Conservation (phyloP, 2,888 invertebrate genomes). For the Polymixis flavicincta region DNA sequence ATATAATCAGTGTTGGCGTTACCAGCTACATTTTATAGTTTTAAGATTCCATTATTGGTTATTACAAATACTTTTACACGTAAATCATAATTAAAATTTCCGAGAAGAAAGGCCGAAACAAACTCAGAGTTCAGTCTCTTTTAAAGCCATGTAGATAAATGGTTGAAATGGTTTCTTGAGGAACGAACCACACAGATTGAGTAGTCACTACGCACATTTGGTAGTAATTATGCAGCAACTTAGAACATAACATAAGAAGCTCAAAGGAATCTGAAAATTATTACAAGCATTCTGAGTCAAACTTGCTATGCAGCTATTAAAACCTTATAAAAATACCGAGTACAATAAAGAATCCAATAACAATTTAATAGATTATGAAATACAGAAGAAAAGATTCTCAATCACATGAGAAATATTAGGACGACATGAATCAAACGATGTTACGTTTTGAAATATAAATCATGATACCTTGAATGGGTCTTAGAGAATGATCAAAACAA, state of each 20-base stretch:
- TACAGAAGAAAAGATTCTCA: conserved; percentile 14
- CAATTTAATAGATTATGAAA: conserved; percentile 28
- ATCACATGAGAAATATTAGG: conserved; percentile 6
- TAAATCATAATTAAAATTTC: too few species aligned
- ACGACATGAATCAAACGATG: conserved; percentile 24
- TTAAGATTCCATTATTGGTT: neutral
- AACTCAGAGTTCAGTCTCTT: too few species aligned
- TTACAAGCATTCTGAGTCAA: neutral
- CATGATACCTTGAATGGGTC: conserved; percentile 24
- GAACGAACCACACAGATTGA: too few species aligned
- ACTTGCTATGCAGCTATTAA: neutral
- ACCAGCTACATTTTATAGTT: neutral
- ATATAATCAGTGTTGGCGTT: too few species aligned
- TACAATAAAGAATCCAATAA: neutral
- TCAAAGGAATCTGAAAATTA: neutral
- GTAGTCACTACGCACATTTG: too few species aligned
- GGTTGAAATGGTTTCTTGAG: too few species aligned
- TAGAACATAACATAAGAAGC: too few species aligned
- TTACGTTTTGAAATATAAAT: conserved; percentile 35
- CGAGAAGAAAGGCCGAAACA: too few species aligned
- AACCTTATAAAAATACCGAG: neutral
- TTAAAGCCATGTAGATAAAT: too few species aligned
- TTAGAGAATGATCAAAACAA: conserved; percentile 45
- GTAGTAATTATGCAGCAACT: too few species aligned
- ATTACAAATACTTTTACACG: too few species aligned